Conservation (phyloP, 2,797 vertebrate genomes). For the Catamblyrhynchus diadema region DNA sequence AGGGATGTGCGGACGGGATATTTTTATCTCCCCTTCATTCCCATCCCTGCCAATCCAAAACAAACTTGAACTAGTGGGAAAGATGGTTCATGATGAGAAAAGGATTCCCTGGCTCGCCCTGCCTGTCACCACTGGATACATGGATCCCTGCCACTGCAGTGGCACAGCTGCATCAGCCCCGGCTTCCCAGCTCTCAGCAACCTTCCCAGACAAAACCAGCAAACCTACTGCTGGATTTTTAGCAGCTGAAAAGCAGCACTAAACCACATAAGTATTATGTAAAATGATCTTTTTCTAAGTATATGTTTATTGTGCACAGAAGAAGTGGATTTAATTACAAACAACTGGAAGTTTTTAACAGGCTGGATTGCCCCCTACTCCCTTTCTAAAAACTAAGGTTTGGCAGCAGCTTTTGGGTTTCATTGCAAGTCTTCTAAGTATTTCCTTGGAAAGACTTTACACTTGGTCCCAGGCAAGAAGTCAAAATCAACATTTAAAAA, state of each 20-base stretch:
- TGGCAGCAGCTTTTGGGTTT: slow-evolving; percentile 62
- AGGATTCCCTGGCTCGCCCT: slow-evolving; percentile 22
- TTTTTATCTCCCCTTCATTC: slow-evolving; percentile 33
- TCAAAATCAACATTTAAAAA: slow-evolving; percentile 72
- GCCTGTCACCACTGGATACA: neutral
- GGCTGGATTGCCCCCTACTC: slow-evolving; percentile 42
- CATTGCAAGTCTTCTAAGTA: slow-evolving; percentile 68
- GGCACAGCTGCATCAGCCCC: neutral
- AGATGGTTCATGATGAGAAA: neutral
- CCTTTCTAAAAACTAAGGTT: slow-evolving; percentile 42
- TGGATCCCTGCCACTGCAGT: neutral
- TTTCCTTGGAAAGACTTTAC: slow-evolving; percentile 74
- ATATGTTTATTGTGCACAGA: slow-evolving; percentile 52
- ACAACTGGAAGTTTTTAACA: slow-evolving; percentile 61
- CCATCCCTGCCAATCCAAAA: slow-evolving; percentile 25
- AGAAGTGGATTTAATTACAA: slow-evolving; percentile 59
- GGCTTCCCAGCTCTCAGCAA: slow-evolving; percentile 40
- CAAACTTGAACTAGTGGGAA: slow-evolving; percentile 18
- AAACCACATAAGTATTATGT: slow-evolving; percentile 55
- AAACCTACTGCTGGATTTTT: slow-evolving; percentile 11
- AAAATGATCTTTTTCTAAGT: slow-evolving; percentile 56
- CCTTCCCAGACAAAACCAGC: slow-evolving; percentile 33
- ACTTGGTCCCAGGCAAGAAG: slow-evolving; percentile 72
- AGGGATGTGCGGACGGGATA: neutral
- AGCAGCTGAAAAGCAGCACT: slow-evolving; percentile 40